Evolutionary conservation across 2,888 invertebrate genomes (phyloP).

Genomic region (Acrobasis repandana): DNA sequence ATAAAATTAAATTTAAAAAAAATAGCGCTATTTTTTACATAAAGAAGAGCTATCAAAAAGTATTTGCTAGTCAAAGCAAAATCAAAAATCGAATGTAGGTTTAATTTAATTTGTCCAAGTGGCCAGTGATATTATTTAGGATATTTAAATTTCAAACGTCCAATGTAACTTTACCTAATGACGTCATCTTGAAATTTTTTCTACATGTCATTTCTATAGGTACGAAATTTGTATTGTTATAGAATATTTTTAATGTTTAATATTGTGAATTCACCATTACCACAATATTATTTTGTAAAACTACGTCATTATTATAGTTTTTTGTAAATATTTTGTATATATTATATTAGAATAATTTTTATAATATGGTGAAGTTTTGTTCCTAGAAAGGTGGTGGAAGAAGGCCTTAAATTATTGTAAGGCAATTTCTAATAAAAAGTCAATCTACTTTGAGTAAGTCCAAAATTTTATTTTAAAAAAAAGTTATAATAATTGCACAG

Average conservation of each 20-base stretch:
- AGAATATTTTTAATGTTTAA: slow-evolving; percentile 1
- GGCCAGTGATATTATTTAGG: slow-evolving; percentile 22
- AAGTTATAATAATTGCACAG: background rate
- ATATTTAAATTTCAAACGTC: slow-evolving; percentile 16
- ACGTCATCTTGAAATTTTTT: slow-evolving; percentile 4
- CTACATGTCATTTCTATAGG: background rate
- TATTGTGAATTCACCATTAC: slow-evolving; percentile 15
- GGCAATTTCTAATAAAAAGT: background rate
- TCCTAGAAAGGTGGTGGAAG: slow-evolving; percentile 21
- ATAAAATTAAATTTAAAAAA: background rate
- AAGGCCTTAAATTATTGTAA: background rate
- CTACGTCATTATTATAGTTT: slow-evolving; percentile 31
- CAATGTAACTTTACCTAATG: slow-evolving; percentile 11
- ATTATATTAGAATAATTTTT: slow-evolving; percentile 11
- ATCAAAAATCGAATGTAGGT: slow-evolving; percentile 19
- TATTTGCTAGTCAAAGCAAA: slow-evolving; percentile 23
- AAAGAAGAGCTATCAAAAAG: background rate
- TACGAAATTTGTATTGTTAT: background rate
- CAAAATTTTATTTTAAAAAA: too few relatives aligned
- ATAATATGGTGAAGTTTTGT: slow-evolving; percentile 19
- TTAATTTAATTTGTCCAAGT: slow-evolving; percentile 18
- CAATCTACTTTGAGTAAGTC: background rate
- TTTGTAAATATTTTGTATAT: slow-evolving; percentile 32
- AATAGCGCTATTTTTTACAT: slow-evolving; percentile 1
- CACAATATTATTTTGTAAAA: slow-evolving; percentile 19